A percentile compares a stretch with the other conserved stretches of the same genome.
Conservation (phyloP, 2,888 invertebrate species). For the Hybos culiciformis region DNA sequence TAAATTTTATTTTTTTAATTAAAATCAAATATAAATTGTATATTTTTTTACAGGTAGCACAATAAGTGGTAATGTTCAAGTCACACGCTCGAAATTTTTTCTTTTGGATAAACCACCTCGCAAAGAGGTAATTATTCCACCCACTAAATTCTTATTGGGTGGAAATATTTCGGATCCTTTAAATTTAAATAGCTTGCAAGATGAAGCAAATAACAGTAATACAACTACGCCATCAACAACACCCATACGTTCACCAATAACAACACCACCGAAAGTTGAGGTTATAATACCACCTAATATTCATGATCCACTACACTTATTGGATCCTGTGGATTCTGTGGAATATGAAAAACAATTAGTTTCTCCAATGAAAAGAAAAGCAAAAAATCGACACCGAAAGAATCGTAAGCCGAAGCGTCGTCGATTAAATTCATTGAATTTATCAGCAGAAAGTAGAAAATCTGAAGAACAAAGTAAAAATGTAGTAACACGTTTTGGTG, state of each 20-base stretch:
- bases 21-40: too few relatives aligned
- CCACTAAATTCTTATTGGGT: constrained; percentile 83
- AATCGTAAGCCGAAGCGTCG: constrained; percentile 42
- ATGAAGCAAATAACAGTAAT: constrained; percentile 61
- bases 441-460: constrained; percentile 7
- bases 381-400: constrained; percentile 50
- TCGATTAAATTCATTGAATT: constrained; percentile 27
- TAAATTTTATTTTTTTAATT: too few relatives aligned
- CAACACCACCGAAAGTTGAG: constrained; percentile 55
- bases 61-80: constrained; percentile 14
- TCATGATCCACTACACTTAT: constrained; percentile 78
- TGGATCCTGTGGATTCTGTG: constrained; percentile 63
- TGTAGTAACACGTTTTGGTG: too few relatives aligned
- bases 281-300: constrained; percentile 88
- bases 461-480: too few relatives aligned
- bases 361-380: constrained; percentile 47
- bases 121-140: constrained; percentile 66
- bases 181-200: constrained; percentile 81
- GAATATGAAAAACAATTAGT: constrained; percentile 70
- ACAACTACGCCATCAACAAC: constrained; percentile 73
- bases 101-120: constrained; percentile 59
- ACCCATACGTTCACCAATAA: constrained; percentile 51
- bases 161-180: constrained; percentile 92
- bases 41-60: too few relatives aligned
- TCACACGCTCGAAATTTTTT: constrained; percentile 49